phyloP scores from a whole-genome alignment of 2,797 vertebrate genomes.

The Arnoldichthys spilopterus region DNA sequence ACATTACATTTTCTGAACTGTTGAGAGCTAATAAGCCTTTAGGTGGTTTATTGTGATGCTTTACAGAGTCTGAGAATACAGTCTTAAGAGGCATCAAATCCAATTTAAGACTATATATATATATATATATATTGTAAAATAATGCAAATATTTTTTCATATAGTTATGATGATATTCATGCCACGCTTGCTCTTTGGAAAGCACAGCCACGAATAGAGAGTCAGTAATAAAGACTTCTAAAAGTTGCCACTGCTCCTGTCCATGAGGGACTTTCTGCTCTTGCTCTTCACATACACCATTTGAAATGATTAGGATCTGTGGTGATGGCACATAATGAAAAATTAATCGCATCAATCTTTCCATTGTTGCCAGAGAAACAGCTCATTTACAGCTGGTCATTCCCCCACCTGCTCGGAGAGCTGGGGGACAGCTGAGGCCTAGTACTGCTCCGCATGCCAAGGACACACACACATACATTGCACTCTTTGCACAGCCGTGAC shows the following conservation, averaged over 20 bases:
- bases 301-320: slow-evolving; percentile 76
- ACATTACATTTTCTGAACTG: too few relatives aligned
- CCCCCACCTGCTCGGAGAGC: slow-evolving; percentile 79
- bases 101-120: too few relatives aligned
- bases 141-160: neutral
- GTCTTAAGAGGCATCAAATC: neutral
- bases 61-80: neutral
- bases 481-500: neutral
- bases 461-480: slow-evolving; percentile 36
- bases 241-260: slow-evolving; percentile 29
- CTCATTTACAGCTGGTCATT: slow-evolving; percentile 83
- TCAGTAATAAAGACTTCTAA: slow-evolving; percentile 31
- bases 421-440: slow-evolving; percentile 50
- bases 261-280: slow-evolving; percentile 22
- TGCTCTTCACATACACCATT: slow-evolving; percentile 42
- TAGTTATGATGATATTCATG: neutral
- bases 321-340: slow-evolving; percentile 82
- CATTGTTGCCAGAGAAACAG: slow-evolving; percentile 80
- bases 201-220: slow-evolving; percentile 7
- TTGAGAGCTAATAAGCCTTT: too few relatives aligned
- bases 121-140: too few relatives aligned
- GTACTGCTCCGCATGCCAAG: slow-evolving; percentile 39
- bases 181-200: neutral
- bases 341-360: slow-evolving; percentile 86
- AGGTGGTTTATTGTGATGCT: neutral